Conservation (phyloP, 2,113 vertebrate species). For the Canis aureus region DNA sequence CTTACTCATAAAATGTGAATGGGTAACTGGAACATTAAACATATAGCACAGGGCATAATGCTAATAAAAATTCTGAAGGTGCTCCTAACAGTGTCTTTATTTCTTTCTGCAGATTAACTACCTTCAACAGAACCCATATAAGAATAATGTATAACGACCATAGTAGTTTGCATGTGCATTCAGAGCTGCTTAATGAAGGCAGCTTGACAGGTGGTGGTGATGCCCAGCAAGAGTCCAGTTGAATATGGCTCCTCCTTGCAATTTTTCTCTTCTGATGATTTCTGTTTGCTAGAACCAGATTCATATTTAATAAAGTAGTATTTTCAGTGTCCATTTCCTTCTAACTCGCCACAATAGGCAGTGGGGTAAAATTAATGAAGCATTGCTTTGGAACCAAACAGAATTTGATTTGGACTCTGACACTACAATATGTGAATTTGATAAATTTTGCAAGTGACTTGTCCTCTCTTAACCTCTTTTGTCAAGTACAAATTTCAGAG, state of each 20-base stretch:
- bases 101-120: not conserved
- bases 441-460: not conserved
- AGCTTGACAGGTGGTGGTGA: not conserved
- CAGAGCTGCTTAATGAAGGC: not conserved
- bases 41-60: not conserved
- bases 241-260: not conserved
- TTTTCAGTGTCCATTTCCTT: not conserved
- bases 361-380: not conserved
- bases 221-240: not conserved
- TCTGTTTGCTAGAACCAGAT: not conserved
- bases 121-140: not conserved
- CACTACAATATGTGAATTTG: not conserved
- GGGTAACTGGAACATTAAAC: not conserved
- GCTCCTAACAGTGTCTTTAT: not conserved
- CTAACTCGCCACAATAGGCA: rapidly evolving
- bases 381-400: not conserved
- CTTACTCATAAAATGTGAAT: not conserved
- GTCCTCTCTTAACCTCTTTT: not conserved
- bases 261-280: not conserved
- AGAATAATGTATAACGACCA: rapidly evolving
- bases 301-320: not conserved
- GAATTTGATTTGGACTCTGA: not conserved
- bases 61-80: not conserved
- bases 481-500: not conserved
- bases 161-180: rapidly evolving